Conservation (phyloP, 2,797 vertebrate species). For the Crocidura indochinensis region DNA sequence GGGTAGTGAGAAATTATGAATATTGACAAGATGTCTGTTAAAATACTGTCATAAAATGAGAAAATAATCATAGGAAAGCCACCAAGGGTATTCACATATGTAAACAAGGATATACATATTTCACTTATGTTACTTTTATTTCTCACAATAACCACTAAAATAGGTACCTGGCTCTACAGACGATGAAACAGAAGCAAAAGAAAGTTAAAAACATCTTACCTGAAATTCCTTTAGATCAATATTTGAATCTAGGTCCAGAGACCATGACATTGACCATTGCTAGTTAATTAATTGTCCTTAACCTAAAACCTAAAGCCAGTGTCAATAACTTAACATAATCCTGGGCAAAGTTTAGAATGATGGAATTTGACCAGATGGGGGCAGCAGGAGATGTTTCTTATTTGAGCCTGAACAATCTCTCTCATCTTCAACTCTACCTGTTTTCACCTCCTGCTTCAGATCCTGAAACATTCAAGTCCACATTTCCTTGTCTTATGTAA, state of each 20-base stretch:
- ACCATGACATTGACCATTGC: neutral
- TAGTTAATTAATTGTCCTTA: neutral
- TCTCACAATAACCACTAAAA: neutral
- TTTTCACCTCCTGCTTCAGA: neutral
- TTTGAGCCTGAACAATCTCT: neutral
- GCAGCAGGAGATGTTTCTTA: conserved; percentile 27
- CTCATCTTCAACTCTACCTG: neutral
- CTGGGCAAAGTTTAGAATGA: neutral
- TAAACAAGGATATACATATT: neutral
- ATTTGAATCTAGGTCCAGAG: neutral
- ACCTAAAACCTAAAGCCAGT: no score
- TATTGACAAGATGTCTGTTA: neutral
- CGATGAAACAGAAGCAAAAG: neutral
- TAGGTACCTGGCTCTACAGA: neutral
- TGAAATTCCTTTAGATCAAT: neutral
- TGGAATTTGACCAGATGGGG: conserved; percentile 45
- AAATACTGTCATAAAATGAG: neutral
- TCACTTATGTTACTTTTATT: neutral
- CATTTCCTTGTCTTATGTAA: neutral
- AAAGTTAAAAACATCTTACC: neutral
- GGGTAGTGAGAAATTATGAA: neutral
- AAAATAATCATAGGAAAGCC: neutral
- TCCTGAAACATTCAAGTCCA: neutral
- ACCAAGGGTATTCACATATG: neutral
- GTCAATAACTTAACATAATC: no score